phyloP scores from a whole-genome alignment of 2,888 invertebrate genomes.

The Taenaris catops region DNA sequence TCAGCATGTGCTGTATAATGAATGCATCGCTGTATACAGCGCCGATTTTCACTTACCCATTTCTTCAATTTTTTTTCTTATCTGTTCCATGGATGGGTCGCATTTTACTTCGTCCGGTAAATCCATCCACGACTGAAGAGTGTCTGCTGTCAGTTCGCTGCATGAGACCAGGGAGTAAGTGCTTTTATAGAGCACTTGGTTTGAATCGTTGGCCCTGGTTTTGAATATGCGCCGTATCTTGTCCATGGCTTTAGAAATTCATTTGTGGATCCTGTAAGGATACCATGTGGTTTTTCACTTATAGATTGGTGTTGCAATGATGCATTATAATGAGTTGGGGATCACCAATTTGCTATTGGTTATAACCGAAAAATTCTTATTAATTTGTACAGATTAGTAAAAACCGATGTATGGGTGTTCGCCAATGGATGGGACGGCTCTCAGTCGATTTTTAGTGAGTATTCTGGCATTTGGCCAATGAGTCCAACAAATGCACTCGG shows the following conservation, averaged over 20 bases:
- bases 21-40: too few species aligned
- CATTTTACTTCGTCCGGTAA: constrained; percentile 80
- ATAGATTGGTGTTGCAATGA: too few species aligned
- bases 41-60: constrained; percentile 32
- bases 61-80: constrained; percentile 61
- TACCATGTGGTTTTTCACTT: not conserved
- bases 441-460: too few species aligned
- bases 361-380: too few species aligned
- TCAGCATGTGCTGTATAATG: too few species aligned
- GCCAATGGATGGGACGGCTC: too few species aligned
- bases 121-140: constrained; percentile 77
- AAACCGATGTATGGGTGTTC: too few species aligned
- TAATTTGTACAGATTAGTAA: too few species aligned
- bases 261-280: not conserved
- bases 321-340: too few species aligned
- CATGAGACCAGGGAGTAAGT: constrained; percentile 49
- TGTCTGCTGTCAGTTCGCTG: constrained; percentile 65
- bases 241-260: constrained; percentile 12
- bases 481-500: too few species aligned
- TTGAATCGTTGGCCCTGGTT: constrained; percentile 14
- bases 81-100: constrained; percentile 80
- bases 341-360: too few species aligned
- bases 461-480: too few species aligned
- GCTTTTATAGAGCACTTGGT: constrained; percentile 48
- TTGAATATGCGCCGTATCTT: constrained; percentile 14